Percentiles rank a stretch among this genome's conserved stretches.
These are phyloP conservation scores for Cyclopterus lumpus DNA, from an alignment of 2,797 vertebrate genomes.

Conservation along the genomic window DNA sequence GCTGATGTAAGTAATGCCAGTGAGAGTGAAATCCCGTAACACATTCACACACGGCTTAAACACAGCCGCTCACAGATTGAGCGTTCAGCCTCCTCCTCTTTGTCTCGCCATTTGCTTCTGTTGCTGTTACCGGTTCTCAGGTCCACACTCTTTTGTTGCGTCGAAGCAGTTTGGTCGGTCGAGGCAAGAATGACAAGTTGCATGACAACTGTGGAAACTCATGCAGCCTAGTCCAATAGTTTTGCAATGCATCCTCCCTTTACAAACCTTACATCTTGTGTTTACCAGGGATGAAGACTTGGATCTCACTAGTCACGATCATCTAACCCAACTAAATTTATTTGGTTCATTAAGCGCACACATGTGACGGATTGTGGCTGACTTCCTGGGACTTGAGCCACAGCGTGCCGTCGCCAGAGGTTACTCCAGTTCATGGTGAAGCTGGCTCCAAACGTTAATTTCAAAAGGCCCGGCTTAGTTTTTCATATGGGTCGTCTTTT, in stretches of 20 bases:
- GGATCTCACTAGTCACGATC: neutral
- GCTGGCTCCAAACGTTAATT: conserved; percentile 16
- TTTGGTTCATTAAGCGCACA: neutral
- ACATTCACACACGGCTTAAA: conserved; percentile 29
- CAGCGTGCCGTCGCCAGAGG: conserved; percentile 19
- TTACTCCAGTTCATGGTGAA: conserved; percentile 44
- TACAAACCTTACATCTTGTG: no score
- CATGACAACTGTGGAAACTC: no score
- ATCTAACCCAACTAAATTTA: neutral
- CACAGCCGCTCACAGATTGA: conserved; percentile 13
- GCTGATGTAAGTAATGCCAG: conserved; percentile 59
- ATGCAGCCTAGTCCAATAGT: no score
- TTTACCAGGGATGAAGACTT: neutral
- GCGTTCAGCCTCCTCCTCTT: conserved; percentile 12
- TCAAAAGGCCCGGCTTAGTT: conserved; percentile 16
- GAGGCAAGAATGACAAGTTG: neutral
- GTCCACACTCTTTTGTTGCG: neutral
- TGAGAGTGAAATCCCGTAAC: conserved; percentile 51
- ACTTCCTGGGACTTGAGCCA: conserved; percentile 20
- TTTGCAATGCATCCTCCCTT: no score
- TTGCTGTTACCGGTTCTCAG: neutral
- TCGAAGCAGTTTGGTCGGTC: neutral
- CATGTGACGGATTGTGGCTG: conserved; percentile 1
- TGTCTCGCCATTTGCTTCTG: neutral
- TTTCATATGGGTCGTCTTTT: conserved; percentile 15